Percentiles rank a stretch among this genome's conserved stretches.
phyloP scores from a whole-genome alignment of 2,888 invertebrate genomes.

The Salticus scenicus region DNA sequence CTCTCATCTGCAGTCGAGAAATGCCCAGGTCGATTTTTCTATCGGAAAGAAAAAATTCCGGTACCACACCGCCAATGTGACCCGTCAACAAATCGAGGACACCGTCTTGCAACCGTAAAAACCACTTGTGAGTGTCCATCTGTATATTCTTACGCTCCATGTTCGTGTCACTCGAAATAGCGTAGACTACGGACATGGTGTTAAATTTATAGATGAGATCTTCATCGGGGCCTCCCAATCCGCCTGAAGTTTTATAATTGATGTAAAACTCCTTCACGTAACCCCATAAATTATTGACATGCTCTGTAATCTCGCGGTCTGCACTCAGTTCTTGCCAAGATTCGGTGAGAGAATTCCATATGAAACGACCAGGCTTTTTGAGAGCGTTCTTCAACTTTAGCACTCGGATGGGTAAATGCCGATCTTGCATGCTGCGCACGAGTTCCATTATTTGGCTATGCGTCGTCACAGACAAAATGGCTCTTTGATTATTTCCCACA shows the following conservation, averaged over 20 bases:
- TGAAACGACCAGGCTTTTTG: neutral
- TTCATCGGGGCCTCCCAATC: neutral
- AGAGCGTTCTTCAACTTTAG: neutral
- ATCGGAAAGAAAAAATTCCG: slow-evolving; percentile 32
- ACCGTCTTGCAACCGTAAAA: slow-evolving; percentile 12
- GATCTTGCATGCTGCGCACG: slow-evolving; percentile 1
- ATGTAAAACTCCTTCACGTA: neutral
- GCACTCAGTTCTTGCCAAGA: slow-evolving; percentile 21
- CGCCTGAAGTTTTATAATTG: neutral
- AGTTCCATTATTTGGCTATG: neutral
- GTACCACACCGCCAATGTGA: slow-evolving; percentile 36
- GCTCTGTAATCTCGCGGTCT: neutral
- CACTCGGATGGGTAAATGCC: slow-evolving; percentile 18
- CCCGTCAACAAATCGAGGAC: slow-evolving; percentile 30
- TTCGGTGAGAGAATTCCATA: slow-evolving; percentile 24
- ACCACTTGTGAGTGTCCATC: slow-evolving; percentile 44
- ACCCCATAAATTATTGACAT: slow-evolving; percentile 15
- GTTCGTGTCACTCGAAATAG: slow-evolving; percentile 9
- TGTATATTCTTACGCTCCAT: slow-evolving; percentile 20
- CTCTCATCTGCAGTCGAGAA: neutral
- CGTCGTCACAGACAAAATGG: slow-evolving; percentile 12
- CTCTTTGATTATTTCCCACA: neutral
- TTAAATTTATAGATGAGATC: neutral
- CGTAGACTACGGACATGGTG: neutral
- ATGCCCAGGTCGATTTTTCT: neutral